A percentile compares a stretch with the other conserved stretches of the same genome.
Conservation (phyloP, 2,113 vertebrate genomes). For the Eudyptes chrysolophus region DNA sequence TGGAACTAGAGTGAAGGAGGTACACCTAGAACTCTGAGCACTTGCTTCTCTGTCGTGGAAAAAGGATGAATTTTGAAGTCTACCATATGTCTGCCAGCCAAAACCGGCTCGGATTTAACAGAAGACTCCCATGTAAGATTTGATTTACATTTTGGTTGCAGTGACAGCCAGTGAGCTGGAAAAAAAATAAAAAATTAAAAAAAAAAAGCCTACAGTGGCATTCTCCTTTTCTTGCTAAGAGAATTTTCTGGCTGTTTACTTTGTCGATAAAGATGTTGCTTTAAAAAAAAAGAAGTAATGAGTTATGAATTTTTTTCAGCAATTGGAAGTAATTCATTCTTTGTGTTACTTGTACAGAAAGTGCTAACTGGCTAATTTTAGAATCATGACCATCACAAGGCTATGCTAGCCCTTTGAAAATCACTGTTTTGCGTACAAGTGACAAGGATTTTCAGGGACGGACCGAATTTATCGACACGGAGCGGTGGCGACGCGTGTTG, state of each 20-base stretch:
- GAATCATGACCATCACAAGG: accelerated
- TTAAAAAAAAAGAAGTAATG: neutral
- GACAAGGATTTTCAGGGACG: too few species aligned
- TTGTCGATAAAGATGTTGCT: neutral
- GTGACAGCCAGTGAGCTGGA: neutral
- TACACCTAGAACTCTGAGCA: neutral
- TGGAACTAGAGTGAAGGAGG: neutral
- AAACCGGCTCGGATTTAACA: neutral
- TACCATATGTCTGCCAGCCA: neutral
- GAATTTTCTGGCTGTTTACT: neutral
- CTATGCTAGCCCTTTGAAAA: neutral
- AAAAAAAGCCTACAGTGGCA: neutral
- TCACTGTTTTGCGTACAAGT: accelerated
- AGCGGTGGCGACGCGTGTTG: accelerated
- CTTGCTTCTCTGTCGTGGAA: neutral
- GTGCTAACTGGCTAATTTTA: neutral
- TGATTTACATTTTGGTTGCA: neutral
- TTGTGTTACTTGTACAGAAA: neutral
- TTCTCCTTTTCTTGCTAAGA: neutral
- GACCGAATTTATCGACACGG: accelerated
- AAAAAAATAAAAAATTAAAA: neutral
- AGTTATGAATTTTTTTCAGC: neutral
- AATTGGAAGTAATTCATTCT: neutral
- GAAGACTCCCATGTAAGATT: neutral
- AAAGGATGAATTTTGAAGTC: neutral